phyloP scores from a whole-genome alignment of 2,888 invertebrate genomes.

The Netelia inedita region DNA sequence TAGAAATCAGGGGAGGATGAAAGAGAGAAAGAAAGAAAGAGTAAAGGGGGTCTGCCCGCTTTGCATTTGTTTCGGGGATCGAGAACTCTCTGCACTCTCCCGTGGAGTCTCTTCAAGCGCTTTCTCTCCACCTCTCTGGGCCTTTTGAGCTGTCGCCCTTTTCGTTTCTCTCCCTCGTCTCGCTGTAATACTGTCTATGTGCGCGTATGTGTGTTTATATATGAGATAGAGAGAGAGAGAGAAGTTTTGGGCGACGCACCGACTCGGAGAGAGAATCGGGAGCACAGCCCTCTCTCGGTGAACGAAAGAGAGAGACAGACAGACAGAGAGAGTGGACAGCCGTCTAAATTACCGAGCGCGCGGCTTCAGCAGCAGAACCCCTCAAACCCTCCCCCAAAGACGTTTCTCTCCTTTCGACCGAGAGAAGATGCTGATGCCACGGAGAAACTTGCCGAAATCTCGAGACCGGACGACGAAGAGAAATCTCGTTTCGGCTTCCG shows the following conservation, averaged over 20 bases:
- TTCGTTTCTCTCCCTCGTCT: constrained; percentile 71
- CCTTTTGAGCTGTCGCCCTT: constrained; percentile 80
- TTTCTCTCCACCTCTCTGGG: constrained; percentile 65
- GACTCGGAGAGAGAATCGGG: constrained; percentile 47
- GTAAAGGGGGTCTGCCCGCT: constrained; percentile 74
- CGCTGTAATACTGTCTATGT: constrained; percentile 58
- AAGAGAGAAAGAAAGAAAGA: constrained; percentile 44
- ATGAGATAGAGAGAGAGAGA: constrained; percentile 11
- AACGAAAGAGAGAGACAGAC: constrained; percentile 8
- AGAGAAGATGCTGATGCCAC: constrained; percentile 15
- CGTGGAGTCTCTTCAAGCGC: constrained; percentile 21
- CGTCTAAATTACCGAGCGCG: constrained; percentile 81
- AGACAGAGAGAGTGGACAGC: constrained; percentile 74
- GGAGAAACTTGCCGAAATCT: constrained; percentile 57
- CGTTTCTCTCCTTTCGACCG: constrained; percentile 12
- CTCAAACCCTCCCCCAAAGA: constrained; percentile 19
- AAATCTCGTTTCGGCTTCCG: constrained; percentile 78
- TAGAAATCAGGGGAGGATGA: constrained; percentile 52
- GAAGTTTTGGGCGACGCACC: constrained; percentile 32
- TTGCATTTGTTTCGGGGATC: constrained; percentile 83
- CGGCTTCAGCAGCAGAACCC: constrained; percentile 49
- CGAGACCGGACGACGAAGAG: constrained; percentile 73
- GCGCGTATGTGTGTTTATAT: constrained; percentile 6
- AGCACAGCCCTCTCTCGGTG: constrained; percentile 33
- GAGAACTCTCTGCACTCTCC: constrained; percentile 65